Evolutionary conservation across 1,140 invertebrate species (phyloP).

Genomic region (Ephestia elutella): DNA sequence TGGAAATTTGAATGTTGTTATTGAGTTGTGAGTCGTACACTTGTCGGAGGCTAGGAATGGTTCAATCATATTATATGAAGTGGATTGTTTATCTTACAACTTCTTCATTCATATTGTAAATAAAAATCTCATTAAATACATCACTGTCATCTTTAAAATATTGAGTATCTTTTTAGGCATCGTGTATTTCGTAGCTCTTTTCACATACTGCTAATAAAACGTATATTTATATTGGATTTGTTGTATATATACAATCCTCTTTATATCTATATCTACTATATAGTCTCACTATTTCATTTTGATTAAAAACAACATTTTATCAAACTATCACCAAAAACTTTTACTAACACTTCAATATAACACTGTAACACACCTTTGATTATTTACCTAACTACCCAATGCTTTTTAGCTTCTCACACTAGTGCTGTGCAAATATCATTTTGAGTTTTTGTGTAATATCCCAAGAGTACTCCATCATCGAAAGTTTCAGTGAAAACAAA

Average conservation of each 20-base stretch:
- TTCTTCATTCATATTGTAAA: no score
- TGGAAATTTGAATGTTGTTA: no score
- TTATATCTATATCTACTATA: not conserved
- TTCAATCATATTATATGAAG: not conserved
- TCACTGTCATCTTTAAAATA: no score
- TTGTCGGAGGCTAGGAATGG: not conserved
- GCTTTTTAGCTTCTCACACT: conserved; percentile 53
- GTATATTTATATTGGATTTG: not conserved
- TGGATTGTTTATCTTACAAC: not conserved
- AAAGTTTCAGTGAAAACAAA: not conserved
- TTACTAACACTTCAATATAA: conserved; percentile 7
- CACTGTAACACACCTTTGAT: conserved; percentile 11
- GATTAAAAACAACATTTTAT: not conserved
- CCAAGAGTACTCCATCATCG: no score
- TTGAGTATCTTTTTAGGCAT: no score
- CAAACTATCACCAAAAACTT: not conserved
- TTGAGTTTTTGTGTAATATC: not conserved
- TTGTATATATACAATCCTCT: not conserved
- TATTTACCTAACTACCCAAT: conserved; percentile 15
- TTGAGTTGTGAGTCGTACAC: no score
- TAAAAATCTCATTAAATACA: no score
- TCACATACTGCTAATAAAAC: not conserved
- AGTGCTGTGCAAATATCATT: conserved; percentile 21
- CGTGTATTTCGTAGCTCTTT: no score
- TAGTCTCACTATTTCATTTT: no score